phyloP scores from a whole-genome alignment of 37 sponge, comb jelly and placozoan genomes.

The Crambe crambe region DNA sequence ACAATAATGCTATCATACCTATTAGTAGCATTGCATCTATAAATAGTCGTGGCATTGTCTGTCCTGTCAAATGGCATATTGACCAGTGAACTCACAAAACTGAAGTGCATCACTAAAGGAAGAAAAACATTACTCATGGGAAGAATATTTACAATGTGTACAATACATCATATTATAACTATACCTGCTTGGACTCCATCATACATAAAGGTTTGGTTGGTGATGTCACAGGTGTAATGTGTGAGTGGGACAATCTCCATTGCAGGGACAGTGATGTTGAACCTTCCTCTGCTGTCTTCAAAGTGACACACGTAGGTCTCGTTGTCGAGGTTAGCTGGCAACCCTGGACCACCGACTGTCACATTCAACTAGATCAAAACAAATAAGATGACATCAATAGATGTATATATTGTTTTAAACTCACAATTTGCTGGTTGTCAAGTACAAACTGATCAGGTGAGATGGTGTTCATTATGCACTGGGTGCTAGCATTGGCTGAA shows the following conservation, averaged over 20 bases:
- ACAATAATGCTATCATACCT: constrained; percentile 30
- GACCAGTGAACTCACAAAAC: constrained; percentile 33
- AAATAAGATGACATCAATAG: not conserved
- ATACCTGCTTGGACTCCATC: constrained; percentile 14
- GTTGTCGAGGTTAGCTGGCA: constrained; percentile 23
- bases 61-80: constrained; percentile 31
- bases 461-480: constrained; percentile 20
- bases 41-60: constrained; percentile 10
- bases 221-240: constrained; percentile 28
- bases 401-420: not conserved
- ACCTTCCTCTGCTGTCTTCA: constrained; percentile 8
- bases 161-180: too few species aligned
- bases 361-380: not conserved
- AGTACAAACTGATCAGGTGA: constrained; percentile 24
- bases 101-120: constrained; percentile 25
- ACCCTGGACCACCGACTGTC: constrained; percentile 7
- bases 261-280: constrained; percentile 13
- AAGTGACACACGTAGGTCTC: constrained; percentile 45
- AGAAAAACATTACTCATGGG: not conserved
- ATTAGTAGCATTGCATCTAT: constrained; percentile 6
- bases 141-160: not conserved
- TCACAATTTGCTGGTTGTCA: constrained; percentile 25
- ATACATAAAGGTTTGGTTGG: not conserved
- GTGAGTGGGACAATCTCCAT: constrained; percentile 9
- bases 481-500: not conserved